phyloP scores from a whole-genome alignment of 2,113 vertebrate genomes.

The Ochotona curzoniae region DNA sequence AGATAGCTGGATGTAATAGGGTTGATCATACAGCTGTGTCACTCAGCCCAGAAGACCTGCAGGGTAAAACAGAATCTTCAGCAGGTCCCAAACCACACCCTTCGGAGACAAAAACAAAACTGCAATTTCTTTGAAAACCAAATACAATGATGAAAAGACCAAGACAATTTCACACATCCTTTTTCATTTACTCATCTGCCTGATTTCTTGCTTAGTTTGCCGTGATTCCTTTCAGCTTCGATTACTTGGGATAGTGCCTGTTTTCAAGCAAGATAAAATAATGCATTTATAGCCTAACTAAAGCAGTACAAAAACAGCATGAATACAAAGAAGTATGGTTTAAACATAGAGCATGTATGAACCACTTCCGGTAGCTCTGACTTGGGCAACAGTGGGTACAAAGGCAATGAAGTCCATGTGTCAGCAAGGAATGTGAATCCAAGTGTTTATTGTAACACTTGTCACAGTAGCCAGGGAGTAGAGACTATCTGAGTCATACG shows the following conservation, averaged over 20 bases:
- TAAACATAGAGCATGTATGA: background rate
- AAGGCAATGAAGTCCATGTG: too few species aligned
- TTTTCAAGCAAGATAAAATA: background rate
- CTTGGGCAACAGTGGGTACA: background rate
- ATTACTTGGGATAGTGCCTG: background rate
- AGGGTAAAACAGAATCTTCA: background rate
- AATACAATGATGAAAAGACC: background rate
- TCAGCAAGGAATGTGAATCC: too few species aligned
- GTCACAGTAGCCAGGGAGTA: too few species aligned
- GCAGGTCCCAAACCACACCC: background rate
- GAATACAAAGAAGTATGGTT: background rate
- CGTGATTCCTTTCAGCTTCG: background rate
- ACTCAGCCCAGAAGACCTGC: background rate
- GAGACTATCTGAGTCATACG: too few species aligned
- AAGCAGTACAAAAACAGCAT: background rate
- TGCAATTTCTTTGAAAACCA: constrained; percentile 1
- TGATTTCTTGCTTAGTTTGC: background rate
- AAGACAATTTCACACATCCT: background rate
- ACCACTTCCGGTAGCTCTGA: background rate
- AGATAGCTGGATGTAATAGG: background rate
- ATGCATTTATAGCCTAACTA: background rate
- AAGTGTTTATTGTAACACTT: too few species aligned
- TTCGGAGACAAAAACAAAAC: background rate
- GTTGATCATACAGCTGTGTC: background rate
- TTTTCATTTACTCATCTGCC: background rate